Percentiles rank a stretch among this genome's conserved stretches.
Conservation (phyloP, 2,888 invertebrate genomes). For the Opisthograptis luteolata region DNA sequence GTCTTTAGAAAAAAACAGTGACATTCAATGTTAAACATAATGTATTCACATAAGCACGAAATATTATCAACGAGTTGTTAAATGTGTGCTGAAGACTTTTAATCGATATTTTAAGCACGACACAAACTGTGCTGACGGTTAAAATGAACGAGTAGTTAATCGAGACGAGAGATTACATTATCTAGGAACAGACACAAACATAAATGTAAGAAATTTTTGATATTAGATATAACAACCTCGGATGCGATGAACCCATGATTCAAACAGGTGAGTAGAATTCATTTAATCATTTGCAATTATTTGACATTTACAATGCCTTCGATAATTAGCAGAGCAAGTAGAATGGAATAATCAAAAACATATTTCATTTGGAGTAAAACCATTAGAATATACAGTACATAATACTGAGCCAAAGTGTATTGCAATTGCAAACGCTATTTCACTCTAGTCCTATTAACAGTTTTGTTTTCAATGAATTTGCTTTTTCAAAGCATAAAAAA, state of each 20-base stretch:
- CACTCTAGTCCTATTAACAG: no score
- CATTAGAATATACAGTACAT: no score
- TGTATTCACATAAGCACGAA: constrained; percentile 81
- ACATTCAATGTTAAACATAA: constrained; percentile 74
- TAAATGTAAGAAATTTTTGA: constrained; percentile 21
- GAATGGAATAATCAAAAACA: no score
- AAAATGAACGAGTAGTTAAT: constrained; percentile 56
- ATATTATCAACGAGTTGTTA: constrained; percentile 75
- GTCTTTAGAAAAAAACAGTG: constrained; percentile 61
- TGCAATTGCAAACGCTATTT: no score
- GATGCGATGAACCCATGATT: constrained; percentile 11
- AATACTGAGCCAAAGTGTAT: no score
- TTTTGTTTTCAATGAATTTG: no score
- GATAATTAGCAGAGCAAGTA: no score
- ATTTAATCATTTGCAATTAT: neutral
- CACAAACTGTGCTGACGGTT: constrained; percentile 76
- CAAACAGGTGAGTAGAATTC: neutral
- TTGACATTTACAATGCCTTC: neutral
- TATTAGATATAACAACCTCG: constrained; percentile 8
- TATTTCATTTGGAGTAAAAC: no score
- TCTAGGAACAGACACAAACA: constrained; percentile 45
- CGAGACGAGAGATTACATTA: constrained; percentile 72
- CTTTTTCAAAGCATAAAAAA: no score
- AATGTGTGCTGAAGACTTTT: constrained; percentile 75
- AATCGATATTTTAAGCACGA: constrained; percentile 70